Evolutionary conservation across 2,113 vertebrate genomes (phyloP).

Genomic region (Mohoua ochrocephala): DNA sequence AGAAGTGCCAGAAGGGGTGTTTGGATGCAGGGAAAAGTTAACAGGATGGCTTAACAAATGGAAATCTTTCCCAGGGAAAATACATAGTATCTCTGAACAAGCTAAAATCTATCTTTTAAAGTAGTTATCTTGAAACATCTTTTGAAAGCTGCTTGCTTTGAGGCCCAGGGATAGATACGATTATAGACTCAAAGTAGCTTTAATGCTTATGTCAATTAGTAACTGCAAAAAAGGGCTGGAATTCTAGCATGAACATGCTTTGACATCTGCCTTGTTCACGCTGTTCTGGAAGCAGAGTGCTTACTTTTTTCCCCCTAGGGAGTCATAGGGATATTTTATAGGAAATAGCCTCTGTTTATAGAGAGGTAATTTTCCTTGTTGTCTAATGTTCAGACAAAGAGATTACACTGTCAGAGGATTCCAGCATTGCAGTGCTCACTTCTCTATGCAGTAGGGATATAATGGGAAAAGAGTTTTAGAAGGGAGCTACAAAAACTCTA

Average conservation of each 20-base stretch:
- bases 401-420: background rate
- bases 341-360: background rate
- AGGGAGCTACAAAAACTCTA: background rate
- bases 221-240: background rate
- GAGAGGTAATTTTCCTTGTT: background rate
- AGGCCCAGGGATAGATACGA: background rate
- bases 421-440: background rate
- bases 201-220: background rate
- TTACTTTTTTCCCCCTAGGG: rapidly evolving
- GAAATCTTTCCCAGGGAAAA: background rate
- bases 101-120: background rate
- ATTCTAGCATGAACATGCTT: background rate
- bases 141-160: background rate
- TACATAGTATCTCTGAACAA: background rate
- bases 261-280: rapidly evolving
- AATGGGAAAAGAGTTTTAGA: background rate
- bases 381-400: background rate
- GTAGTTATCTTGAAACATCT: background rate
- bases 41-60: background rate
- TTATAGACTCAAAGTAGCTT: background rate
- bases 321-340: background rate
- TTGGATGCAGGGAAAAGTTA: background rate
- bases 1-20: background rate
- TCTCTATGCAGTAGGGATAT: background rate
- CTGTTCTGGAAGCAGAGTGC: background rate